phyloP scores from a whole-genome alignment of 2,797 vertebrate species.

The Pipistrellus kuhlii region DNA sequence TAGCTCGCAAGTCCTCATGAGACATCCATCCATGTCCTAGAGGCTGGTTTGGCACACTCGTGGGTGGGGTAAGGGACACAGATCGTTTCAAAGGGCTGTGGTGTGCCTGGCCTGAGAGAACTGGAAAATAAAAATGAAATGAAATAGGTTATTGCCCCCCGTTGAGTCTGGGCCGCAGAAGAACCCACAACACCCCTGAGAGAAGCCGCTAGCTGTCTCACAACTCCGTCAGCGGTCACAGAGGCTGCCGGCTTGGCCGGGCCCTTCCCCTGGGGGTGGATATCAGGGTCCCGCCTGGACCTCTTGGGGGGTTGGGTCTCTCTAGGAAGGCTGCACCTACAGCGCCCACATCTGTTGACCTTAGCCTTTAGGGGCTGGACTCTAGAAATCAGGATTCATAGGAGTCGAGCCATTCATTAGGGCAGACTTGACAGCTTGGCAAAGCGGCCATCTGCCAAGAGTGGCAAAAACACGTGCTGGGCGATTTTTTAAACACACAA shows the following conservation, averaged over 20 bases:
- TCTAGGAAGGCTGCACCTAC: neutral
- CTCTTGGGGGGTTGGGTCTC: slow-evolving; percentile 31
- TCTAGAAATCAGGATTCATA: neutral
- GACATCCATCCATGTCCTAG: slow-evolving; percentile 99
- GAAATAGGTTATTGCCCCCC: slow-evolving; percentile 88
- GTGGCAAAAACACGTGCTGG: neutral
- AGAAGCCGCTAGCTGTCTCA: slow-evolving; percentile 49
- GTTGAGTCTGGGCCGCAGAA: slow-evolving; percentile 84
- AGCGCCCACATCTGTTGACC: neutral
- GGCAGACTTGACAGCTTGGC: neutral
- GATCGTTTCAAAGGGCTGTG: slow-evolving; percentile 99
- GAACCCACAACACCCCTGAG: slow-evolving; percentile 81
- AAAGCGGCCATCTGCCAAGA: neutral
- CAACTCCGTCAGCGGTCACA: neutral
- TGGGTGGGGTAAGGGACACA: slow-evolving; percentile 98
- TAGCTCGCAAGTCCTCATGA: slow-evolving; percentile 97
- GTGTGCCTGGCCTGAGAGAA: slow-evolving; percentile 95
- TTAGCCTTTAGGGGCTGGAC: neutral
- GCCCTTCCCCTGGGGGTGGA: slow-evolving; percentile 34
- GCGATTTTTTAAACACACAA: neutral
- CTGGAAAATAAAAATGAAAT: slow-evolving; percentile 90
- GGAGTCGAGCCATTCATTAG: neutral
- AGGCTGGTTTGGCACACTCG: slow-evolving; percentile 96
- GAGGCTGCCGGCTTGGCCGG: slow-evolving; percentile 33
- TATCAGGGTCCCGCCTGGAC: neutral